Conservation (phyloP, 2,797 vertebrate genomes). For the Luscinia luscinia region DNA sequence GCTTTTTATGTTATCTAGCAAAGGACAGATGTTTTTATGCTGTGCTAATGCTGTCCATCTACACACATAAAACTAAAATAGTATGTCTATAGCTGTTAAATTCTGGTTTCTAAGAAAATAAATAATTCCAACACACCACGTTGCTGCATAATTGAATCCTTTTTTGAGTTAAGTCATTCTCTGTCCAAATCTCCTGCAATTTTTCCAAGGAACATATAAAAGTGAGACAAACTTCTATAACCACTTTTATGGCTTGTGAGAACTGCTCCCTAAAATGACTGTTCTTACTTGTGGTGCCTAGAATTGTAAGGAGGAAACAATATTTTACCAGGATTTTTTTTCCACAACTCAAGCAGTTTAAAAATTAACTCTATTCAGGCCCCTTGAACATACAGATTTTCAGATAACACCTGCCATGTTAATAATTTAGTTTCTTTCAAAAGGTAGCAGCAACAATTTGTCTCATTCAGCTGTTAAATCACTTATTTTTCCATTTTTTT, state of each 20-base stretch:
- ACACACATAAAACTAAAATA: background rate
- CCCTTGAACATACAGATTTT: background rate
- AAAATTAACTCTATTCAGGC: background rate
- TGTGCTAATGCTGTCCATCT: background rate
- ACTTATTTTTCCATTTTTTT: background rate
- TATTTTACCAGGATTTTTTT: background rate
- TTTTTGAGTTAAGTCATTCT: slow-evolving; percentile 74
- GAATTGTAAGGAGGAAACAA: background rate
- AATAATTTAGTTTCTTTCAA: background rate
- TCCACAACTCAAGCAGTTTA: background rate
- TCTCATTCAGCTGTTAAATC: background rate
- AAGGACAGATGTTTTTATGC: background rate
- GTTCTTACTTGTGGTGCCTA: slow-evolving; percentile 41
- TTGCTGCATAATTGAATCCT: slow-evolving; percentile 70
- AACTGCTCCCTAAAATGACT: slow-evolving; percentile 70
- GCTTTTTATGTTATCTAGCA: accelerated
- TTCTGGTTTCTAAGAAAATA: background rate
- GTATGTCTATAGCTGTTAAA: background rate
- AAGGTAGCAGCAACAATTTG: background rate
- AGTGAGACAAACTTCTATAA: slow-evolving; percentile 67
- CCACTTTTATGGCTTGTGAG: slow-evolving; percentile 72
- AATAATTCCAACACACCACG: slow-evolving; percentile 56
- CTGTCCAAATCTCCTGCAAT: slow-evolving; percentile 72
- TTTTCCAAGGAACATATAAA: slow-evolving; percentile 67
- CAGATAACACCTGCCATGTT: background rate